Base-by-base conservation (phyloP, 2,113 vertebrate genomes). In the Platysteira castanea region DNA sequence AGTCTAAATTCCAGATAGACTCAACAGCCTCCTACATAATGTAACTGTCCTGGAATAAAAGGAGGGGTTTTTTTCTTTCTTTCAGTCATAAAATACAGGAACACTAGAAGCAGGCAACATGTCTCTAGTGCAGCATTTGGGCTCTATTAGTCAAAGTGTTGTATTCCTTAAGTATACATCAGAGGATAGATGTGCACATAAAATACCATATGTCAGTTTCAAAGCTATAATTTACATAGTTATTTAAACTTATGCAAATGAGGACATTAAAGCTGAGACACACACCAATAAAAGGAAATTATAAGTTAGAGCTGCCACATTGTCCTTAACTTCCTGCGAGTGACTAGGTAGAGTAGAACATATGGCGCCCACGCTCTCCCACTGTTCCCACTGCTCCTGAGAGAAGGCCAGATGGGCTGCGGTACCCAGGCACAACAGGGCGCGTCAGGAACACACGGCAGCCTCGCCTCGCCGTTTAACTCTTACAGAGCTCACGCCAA, bases 211-310 rank as follows among this genome's bases (percentile, higher is more conserved):
- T 96, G 95, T 88, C 92, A 98, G 89, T 75, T 94, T 96, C 89
- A 90, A 91, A 97, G 93, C 71, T 93, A 54, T 96, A 98, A 98
- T 97, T 97, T 95, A 95, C 83, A 94, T 33, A 88, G 82, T 96
- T 97, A 95, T 95, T 97, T 97, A 98, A 98, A 91, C 87, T 83
- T 97, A 98, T 97, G 95, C 89, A 98, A 97, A 98, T 98, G 42
- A 97, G 53, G 64, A 94, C 84, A 96, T 94, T 97, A 96, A 95
- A 96, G 69, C 81, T 65, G 89, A 97, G 94, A 97, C 35, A 47
- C 61, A 96, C 87, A 96, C 95, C 94, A 96, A 96, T 96, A 97
- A 96, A 97, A 97, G 67, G 96, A 97, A 98, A 97, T 76, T 57
- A 47, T 97, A 97, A 97, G 89, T 97, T 96, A 95, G 95, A 97